A percentile compares a stretch with the other conserved stretches of the same genome.
These are phyloP conservation scores for Dorcus parallelipipedus DNA, from an alignment of 2,888 invertebrate genomes.

Conservation along the genomic window DNA sequence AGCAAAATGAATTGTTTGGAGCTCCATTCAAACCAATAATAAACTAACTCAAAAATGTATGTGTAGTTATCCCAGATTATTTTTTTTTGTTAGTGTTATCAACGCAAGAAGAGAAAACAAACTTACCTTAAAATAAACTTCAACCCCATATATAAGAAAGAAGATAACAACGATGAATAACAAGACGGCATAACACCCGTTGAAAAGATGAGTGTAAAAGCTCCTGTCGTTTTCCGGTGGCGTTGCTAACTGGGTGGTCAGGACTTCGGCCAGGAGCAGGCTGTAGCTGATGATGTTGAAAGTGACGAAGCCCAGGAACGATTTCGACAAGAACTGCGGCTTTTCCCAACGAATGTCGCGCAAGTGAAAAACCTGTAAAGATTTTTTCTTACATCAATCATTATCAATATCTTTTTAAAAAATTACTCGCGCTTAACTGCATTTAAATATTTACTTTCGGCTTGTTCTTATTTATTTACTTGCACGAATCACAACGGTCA, in stretches of 20 bases:
- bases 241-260: slow-evolving; percentile 54
- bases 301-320: slow-evolving; percentile 82
- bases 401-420: too few species aligned
- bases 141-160: slow-evolving; percentile 91
- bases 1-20: too few species aligned
- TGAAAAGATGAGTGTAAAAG: slow-evolving; percentile 83
- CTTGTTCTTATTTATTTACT: too few species aligned
- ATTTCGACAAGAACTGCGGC: slow-evolving; percentile 87
- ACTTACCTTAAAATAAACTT: slow-evolving; percentile 87
- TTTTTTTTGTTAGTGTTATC: too few species aligned
- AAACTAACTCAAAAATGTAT: too few species aligned
- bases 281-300: slow-evolving; percentile 89
- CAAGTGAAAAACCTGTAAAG: slow-evolving; percentile 80
- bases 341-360: slow-evolving; percentile 84
- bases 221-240: slow-evolving; percentile 56
- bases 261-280: slow-evolving; percentile 71
- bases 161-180: slow-evolving; percentile 87
- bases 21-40: too few species aligned
- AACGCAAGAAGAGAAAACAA: too few species aligned
- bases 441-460: too few species aligned
- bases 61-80: too few species aligned
- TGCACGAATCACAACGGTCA: too few species aligned
- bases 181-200: slow-evolving; percentile 88
- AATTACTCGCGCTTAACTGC: too few species aligned
- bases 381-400: not conserved